These are phyloP conservation scores for Rhynchophorus ferrugineus DNA, from an alignment of 1,140 invertebrate species.

Conservation along the genomic window DNA sequence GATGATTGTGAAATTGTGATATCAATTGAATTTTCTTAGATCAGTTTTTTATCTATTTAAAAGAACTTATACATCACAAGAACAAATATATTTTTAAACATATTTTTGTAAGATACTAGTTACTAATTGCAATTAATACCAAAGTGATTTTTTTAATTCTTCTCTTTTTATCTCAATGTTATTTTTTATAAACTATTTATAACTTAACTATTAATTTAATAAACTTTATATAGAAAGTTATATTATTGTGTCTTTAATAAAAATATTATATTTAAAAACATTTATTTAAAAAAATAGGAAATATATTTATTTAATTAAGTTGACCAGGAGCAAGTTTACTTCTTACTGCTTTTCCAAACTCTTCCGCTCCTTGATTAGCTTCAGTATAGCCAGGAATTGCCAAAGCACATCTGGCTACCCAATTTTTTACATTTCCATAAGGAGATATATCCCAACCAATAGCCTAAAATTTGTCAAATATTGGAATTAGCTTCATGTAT, in stretches of 20 bases:
- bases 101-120: not conserved
- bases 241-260: not conserved
- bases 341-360: constrained; percentile 46
- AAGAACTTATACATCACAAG: no score
- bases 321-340: constrained; percentile 44
- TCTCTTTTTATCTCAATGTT: not conserved
- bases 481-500: not conserved
- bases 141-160: constrained; percentile 2
- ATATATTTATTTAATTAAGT: constrained; percentile 24
- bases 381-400: constrained; percentile 46
- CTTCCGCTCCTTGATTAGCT: constrained; percentile 46
- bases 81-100: not conserved
- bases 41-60: no score
- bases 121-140: constrained; percentile 8
- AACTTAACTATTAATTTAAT: constrained; percentile 1
- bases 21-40: no score
- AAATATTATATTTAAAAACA: not conserved
- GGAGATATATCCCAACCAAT: constrained; percentile 56
- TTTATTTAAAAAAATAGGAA: not conserved
- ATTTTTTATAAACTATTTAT: not conserved
- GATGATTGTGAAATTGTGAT: not conserved
- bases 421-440: constrained; percentile 56
- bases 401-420: constrained; percentile 51
- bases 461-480: constrained; percentile 44
- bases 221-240: not conserved